Base-by-base conservation (phyloP, 1,140 invertebrate species). In the Stegodyphus mimosarum region DNA sequence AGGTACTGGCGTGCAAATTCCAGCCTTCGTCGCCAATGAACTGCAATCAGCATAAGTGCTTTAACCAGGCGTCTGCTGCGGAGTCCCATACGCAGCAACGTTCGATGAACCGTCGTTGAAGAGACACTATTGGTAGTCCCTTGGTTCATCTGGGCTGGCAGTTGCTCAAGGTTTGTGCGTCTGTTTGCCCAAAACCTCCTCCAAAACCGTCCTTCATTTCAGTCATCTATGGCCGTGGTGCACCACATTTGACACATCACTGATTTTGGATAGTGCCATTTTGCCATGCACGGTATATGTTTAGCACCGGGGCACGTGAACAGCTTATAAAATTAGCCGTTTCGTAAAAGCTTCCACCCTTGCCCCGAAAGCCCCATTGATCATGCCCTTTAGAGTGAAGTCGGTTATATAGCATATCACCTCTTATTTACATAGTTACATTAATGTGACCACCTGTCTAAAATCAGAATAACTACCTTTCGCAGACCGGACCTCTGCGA, bases 191-290 rank as follows among this genome's bases (percentile, higher is more conserved):
- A 7, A 72, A 72, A 7, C 6, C 48, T 33, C 10, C 70, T 48
- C 48, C 70, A 33, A 6, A 72, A 50, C 50, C 18, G 70, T 17
- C 70, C 6, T 72, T 72, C 70, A 11, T 50, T 33, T 72, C 48
- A 33, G 33, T 72, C 70, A 50, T 72, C 70, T 51, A 33, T 72
- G 70, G 70, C 70, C 70, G 48, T 13, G 70, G 70, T 49, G 70
- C 70, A 72, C 48, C 70, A 48, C 33, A 72, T 49, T 72, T 72
- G 33, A 6, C 70, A 48, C 10, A 7, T 72, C 70, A 7, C 70
- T 49, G 33, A 72, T 72, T 72, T 72, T 72, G 6, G 33, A 72
- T 33, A 72, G 70, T 72, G 18, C 13, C 70, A 72, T 72, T 72
- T 72, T 72, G 70, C 6, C 70, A 72, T 48, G 70, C 70, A 72